A percentile compares a stretch with the other conserved stretches of the same genome.
Evolutionary conservation across 2,113 vertebrate species (phyloP).

Genomic region (Origma solitaria): DNA sequence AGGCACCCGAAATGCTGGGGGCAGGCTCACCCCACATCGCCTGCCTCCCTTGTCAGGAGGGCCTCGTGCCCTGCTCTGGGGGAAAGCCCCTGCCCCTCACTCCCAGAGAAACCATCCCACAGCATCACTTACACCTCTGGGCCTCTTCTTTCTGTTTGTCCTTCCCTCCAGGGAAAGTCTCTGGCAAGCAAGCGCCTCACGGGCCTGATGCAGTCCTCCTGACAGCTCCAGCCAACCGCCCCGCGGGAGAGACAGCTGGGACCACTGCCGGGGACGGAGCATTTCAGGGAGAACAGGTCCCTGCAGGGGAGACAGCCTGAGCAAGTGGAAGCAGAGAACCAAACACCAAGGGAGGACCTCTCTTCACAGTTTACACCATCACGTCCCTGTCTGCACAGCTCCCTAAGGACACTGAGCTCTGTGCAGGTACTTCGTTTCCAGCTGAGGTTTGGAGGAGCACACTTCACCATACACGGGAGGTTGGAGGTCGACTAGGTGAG

Average conservation of each 20-base stretch:
- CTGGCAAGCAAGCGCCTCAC: conserved; percentile 93
- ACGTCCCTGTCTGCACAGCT: conserved; percentile 46
- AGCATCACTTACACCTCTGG: background rate
- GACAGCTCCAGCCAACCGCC: conserved; percentile 61
- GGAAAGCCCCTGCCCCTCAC: background rate
- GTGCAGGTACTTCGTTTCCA: conserved; percentile 25
- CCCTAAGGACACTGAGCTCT: background rate
- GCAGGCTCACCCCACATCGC: rapidly evolving
- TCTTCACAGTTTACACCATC: conserved; percentile 39
- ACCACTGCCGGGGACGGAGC: conserved; percentile 21
- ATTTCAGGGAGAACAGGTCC: conserved; percentile 46
- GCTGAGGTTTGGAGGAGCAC: background rate
- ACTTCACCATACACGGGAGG: background rate
- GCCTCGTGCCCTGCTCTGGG: rapidly evolving
- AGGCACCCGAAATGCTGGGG: background rate
- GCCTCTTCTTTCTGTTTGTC: conserved; percentile 18
- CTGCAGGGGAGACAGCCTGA: conserved; percentile 24
- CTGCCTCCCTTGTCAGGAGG: background rate
- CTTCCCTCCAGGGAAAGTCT: conserved; percentile 86
- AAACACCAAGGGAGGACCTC: background rate
- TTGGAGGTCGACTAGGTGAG: background rate
- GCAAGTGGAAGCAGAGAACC: background rate
- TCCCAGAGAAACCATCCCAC: background rate
- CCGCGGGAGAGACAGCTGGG: conserved; percentile 13
- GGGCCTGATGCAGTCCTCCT: conserved; percentile 97